phyloP scores from a whole-genome alignment of 1,140 invertebrate species.

The Druon quercuslanigerum region DNA sequence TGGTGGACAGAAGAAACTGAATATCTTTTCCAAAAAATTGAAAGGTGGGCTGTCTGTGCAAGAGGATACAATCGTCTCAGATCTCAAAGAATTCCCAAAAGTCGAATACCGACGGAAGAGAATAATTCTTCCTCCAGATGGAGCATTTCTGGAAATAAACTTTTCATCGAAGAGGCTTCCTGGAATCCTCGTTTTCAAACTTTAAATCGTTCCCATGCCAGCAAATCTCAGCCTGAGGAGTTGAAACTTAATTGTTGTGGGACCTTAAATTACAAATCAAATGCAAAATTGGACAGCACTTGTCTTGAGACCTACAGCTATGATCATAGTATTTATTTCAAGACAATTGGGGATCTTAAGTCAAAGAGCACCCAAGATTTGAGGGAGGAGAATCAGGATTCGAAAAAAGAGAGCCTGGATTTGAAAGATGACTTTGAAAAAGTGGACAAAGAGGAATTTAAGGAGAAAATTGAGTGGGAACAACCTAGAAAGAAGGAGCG shows the following conservation, averaged over 20 bases:
- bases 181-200: slow-evolving; percentile 47
- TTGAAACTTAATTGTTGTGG: slow-evolving; percentile 66
- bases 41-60: slow-evolving; percentile 66
- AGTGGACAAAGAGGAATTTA: slow-evolving; percentile 24
- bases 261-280: slow-evolving; percentile 67
- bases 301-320: slow-evolving; percentile 69
- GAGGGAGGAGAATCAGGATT: not conserved
- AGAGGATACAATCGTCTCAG: slow-evolving; percentile 69
- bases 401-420: not conserved
- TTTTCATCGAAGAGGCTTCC: slow-evolving; percentile 47
- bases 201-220: slow-evolving; percentile 43
- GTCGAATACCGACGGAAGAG: slow-evolving; percentile 59
- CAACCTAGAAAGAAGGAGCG: slow-evolving; percentile 38
- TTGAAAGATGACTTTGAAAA: slow-evolving; percentile 6
- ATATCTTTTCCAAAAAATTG: slow-evolving; percentile 68
- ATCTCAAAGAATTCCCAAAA: slow-evolving; percentile 58
- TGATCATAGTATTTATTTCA: slow-evolving; percentile 73
- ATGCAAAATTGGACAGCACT: slow-evolving; percentile 64
- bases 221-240: slow-evolving; percentile 54
- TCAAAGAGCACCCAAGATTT: not conserved
- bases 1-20: slow-evolving; percentile 72
- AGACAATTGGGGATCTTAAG: slow-evolving; percentile 67
- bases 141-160: slow-evolving; percentile 54
- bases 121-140: slow-evolving; percentile 50
- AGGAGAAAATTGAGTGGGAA: slow-evolving; percentile 54